phyloP scores from a whole-genome alignment of 2,888 invertebrate genomes.

The Dicycla oo region DNA sequence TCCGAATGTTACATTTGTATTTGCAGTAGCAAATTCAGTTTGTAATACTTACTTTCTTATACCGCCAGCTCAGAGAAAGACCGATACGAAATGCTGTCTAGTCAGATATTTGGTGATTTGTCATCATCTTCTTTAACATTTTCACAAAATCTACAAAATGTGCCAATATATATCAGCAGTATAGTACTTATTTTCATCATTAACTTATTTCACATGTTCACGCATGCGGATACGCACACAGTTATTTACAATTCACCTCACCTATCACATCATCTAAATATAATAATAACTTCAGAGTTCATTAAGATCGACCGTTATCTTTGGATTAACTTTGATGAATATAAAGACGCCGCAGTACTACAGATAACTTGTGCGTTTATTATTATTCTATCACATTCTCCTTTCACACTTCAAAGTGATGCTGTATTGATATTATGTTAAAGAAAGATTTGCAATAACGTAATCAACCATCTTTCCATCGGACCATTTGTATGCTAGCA shows the following conservation, averaged over 20 bases:
- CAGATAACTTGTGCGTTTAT: conserved; percentile 34
- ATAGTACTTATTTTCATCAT: background rate
- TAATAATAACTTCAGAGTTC: conserved; percentile 51
- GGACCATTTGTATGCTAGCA: background rate
- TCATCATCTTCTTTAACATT: background rate
- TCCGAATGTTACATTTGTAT: background rate
- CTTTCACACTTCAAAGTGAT: conserved; percentile 28
- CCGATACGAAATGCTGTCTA: background rate
- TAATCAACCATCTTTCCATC: conserved; percentile 23
- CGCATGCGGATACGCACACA: conserved; percentile 10
- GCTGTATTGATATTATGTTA: background rate
- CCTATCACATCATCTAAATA: conserved; percentile 38
- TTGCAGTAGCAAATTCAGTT: background rate
- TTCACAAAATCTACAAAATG: background rate
- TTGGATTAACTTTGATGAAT: conserved; percentile 36
- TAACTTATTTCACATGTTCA: conserved; percentile 16
- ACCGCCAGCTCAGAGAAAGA: too few relatives aligned
- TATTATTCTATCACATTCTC: conserved; percentile 35
- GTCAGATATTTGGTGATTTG: background rate
- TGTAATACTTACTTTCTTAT: background rate
- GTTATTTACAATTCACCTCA: conserved; percentile 12
- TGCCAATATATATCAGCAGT: background rate
- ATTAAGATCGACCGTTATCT: conserved; percentile 53
- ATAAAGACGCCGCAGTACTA: conserved; percentile 14
- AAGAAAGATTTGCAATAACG: conserved; percentile 16